phyloP scores from a whole-genome alignment of 2,888 invertebrate species.

The Cataglyphis cursor region DNA sequence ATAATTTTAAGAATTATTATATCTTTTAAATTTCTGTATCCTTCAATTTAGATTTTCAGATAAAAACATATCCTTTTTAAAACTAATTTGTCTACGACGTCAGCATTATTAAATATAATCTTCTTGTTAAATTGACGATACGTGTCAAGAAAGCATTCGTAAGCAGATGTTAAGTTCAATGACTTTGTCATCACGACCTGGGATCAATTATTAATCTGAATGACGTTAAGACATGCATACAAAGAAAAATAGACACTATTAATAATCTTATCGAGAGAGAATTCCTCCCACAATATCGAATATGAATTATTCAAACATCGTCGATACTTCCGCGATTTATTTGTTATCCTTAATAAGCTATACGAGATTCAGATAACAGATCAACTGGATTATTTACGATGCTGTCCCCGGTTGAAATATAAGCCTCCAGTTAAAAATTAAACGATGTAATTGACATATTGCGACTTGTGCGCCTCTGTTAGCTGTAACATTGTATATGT shows the following conservation, averaged over 20 bases:
- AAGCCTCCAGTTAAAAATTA: conserved; percentile 40
- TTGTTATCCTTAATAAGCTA: conserved; percentile 14
- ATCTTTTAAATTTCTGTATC: background rate
- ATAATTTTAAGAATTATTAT: background rate
- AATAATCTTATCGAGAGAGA: conserved; percentile 8
- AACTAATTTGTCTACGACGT: background rate
- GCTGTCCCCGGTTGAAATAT: conserved; percentile 37
- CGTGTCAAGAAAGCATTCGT: background rate
- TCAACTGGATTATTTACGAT: conserved; percentile 37
- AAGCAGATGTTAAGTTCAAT: conserved; percentile 19
- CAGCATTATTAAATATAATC: conserved; percentile 3
- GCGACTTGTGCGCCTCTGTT: conserved; percentile 41
- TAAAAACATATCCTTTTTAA: background rate
- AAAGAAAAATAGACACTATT: conserved; percentile 10
- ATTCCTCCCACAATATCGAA: background rate
- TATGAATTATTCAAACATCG: conserved; percentile 32
- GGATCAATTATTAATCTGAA: conserved; percentile 13
- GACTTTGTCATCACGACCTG: conserved; percentile 13
- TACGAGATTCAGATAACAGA: conserved; percentile 9
- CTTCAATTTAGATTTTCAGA: background rate
- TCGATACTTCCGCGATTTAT: conserved; percentile 2
- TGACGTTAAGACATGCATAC: background rate
- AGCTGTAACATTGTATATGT: background rate
- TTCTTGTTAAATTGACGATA: conserved; percentile 1
- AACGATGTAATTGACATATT: conserved; percentile 35